Percentiles rank a stretch among this genome's conserved stretches.
Evolutionary conservation across 35 echinoderm and acorn worm species (phyloP).

Genomic region (Nesometra sesokonis): DNA sequence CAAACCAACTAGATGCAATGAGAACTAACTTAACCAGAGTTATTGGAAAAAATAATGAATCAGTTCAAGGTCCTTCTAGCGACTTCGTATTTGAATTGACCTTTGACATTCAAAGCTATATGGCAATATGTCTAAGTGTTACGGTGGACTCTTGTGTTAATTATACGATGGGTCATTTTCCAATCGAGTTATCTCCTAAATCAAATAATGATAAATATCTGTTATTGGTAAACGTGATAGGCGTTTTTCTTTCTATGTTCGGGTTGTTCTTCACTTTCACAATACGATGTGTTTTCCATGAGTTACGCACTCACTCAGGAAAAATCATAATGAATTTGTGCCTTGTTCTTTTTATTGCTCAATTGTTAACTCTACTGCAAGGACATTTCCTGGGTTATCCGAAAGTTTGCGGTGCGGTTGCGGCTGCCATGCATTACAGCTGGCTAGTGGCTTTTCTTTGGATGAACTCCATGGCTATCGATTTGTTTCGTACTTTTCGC

Average conservation of each 20-base stretch:
- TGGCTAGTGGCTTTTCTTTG: conserved; percentile 5
- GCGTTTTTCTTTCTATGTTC: neutral
- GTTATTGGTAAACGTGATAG: neutral
- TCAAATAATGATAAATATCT: too few species aligned
- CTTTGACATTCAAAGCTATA: neutral
- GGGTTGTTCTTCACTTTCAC: neutral
- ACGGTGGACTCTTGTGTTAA: neutral
- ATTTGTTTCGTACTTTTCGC: neutral
- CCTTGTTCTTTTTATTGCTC: neutral
- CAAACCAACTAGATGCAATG: neutral
- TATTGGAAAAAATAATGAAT: neutral
- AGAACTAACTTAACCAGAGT: neutral
- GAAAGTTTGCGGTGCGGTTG: neutral
- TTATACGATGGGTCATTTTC: neutral
- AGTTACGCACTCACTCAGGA: neutral
- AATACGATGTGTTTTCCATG: neutral
- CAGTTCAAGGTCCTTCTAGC: neutral
- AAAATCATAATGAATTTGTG: conserved; percentile 14
- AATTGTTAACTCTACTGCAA: neutral
- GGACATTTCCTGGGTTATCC: neutral
- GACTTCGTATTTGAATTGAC: neutral
- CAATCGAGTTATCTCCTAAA: neutral
- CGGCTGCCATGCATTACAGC: neutral
- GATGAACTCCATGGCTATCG: conserved; percentile 15
- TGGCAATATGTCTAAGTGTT: neutral